phyloP scores from a whole-genome alignment of 2,888 invertebrate species.

The Orthosia gracilis region DNA sequence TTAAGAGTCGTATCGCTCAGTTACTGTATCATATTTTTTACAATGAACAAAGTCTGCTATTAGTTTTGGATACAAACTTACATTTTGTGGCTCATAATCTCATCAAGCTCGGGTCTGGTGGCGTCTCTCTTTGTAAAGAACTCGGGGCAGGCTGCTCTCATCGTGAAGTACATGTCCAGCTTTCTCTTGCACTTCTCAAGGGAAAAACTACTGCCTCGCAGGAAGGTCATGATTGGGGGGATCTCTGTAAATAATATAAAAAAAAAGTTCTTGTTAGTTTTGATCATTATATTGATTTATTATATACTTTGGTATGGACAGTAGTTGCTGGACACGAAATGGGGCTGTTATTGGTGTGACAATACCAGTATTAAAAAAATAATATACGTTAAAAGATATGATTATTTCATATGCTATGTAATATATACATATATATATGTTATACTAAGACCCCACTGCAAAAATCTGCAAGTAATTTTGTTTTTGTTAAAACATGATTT shows the following conservation, averaged over 20 bases:
- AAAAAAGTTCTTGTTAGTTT: neutral
- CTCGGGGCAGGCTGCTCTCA: constrained; percentile 95
- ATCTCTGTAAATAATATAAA: constrained; percentile 89
- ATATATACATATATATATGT: no score
- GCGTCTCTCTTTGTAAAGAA: constrained; percentile 95
- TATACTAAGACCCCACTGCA: no score
- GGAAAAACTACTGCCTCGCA: constrained; percentile 95
- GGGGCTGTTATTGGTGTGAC: neutral
- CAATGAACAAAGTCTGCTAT: no score
- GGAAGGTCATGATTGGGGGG: constrained; percentile 93
- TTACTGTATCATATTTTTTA: no score
- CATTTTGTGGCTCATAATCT: constrained; percentile 92
- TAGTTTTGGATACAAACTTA: constrained; percentile 70
- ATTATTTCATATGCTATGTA: no score
- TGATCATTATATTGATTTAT: no score
- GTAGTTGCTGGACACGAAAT: neutral
- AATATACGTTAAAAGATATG: no score
- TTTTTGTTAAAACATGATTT: no score
- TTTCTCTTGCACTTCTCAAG: constrained; percentile 94
- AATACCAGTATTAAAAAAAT: no score
- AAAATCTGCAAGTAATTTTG: no score
- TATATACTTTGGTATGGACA: no score
- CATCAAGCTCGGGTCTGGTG: constrained; percentile 92
- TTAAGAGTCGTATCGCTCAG: no score
- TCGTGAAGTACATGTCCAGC: constrained; percentile 96